phyloP scores from a whole-genome alignment of 2,113 vertebrate species.

The Megaceryle maxima region DNA sequence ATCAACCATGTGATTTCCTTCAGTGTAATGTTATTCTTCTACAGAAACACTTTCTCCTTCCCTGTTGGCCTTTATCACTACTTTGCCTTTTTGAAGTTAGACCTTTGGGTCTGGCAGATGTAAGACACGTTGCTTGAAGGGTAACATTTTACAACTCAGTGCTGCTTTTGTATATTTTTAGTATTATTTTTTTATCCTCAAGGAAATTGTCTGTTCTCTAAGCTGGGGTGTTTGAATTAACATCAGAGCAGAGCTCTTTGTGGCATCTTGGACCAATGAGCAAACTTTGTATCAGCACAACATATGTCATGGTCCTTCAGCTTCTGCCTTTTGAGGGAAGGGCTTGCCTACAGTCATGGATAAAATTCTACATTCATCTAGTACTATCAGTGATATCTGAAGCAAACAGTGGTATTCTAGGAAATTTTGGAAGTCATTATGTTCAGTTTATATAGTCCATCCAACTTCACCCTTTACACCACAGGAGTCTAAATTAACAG shows the following conservation, averaged over 20 bases:
- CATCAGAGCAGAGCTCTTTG: background rate
- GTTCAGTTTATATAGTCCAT: background rate
- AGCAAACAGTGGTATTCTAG: accelerated
- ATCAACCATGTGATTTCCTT: background rate
- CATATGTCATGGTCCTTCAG: accelerated
- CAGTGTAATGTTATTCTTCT: background rate
- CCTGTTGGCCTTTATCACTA: background rate
- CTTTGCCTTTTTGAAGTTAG: background rate
- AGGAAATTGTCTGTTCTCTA: background rate
- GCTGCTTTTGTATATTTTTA: background rate
- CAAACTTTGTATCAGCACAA: background rate
- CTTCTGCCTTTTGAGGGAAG: background rate
- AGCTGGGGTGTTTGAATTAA: background rate
- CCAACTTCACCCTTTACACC: accelerated
- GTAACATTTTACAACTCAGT: background rate
- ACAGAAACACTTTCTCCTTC: background rate
- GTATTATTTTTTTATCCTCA: background rate
- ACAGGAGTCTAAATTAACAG: background rate
- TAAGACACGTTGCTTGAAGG: background rate
- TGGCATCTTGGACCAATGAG: background rate
- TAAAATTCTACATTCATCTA: background rate
- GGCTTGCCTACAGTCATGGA: accelerated
- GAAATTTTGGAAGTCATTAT: background rate
- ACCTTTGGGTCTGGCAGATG: background rate
- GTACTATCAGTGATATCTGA: background rate